phyloP scores from a whole-genome alignment of 2,797 vertebrate species.

The Cossypha caffra region DNA sequence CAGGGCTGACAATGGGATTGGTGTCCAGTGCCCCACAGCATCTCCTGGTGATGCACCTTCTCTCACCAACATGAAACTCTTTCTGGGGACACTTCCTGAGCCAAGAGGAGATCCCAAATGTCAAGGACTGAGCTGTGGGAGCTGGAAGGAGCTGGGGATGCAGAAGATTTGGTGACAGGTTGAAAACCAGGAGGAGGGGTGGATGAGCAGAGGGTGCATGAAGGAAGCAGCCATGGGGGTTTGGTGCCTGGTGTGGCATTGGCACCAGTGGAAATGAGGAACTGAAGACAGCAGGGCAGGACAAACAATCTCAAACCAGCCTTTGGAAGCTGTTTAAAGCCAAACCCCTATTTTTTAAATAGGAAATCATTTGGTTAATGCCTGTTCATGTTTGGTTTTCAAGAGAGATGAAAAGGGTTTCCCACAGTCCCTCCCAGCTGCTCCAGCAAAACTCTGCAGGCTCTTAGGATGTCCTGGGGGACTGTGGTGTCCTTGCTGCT shows the following conservation, averaged over 20 bases:
- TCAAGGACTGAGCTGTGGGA: background rate
- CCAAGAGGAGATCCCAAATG: background rate
- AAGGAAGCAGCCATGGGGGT: accelerated
- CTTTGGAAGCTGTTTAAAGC: background rate
- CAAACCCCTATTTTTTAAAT: accelerated
- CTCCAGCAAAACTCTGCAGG: background rate
- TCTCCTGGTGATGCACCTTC: background rate
- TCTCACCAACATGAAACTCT: accelerated
- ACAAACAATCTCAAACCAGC: background rate
- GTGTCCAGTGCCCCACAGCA: background rate
- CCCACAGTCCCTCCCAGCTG: background rate
- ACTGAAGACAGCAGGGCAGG: accelerated
- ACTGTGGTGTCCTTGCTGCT: background rate
- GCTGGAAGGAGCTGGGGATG: background rate
- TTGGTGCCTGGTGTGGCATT: background rate
- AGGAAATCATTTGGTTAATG: background rate
- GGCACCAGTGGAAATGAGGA: background rate
- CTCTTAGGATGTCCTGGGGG: background rate
- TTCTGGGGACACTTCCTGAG: background rate
- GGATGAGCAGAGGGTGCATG: background rate
- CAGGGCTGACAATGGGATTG: background rate
- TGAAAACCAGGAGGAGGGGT: background rate
- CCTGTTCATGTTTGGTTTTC: background rate
- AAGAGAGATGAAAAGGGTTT: background rate
- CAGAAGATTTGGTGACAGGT: background rate